Evolutionary conservation across 2,113 vertebrate genomes (phyloP).

Genomic region (Suncus etruscus): DNA sequence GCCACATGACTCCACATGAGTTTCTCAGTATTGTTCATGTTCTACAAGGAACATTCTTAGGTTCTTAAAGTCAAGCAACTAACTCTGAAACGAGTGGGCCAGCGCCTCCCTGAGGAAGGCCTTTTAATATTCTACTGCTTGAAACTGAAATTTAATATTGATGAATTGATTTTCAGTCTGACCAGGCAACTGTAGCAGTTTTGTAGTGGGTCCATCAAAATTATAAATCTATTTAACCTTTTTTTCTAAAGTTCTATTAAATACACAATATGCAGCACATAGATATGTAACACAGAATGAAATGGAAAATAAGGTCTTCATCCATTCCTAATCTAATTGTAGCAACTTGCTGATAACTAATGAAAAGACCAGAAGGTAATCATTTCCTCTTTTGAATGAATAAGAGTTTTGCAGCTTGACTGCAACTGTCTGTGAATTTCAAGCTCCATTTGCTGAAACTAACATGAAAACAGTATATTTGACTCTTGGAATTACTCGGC

Average conservation of each 20-base stretch:
- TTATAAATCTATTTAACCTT: slow-evolving; percentile 78
- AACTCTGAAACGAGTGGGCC: neutral
- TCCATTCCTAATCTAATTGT: slow-evolving; percentile 78
- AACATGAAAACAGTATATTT: slow-evolving; percentile 65
- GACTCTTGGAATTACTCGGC: slow-evolving; percentile 54
- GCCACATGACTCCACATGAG: neutral
- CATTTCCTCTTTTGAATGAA: slow-evolving; percentile 73
- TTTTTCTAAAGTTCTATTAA: slow-evolving; percentile 76
- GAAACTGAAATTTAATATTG: slow-evolving; percentile 34
- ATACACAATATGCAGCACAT: slow-evolving; percentile 50
- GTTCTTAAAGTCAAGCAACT: neutral
- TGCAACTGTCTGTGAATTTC: slow-evolving; percentile 73
- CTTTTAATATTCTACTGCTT: neutral
- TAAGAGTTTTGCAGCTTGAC: slow-evolving; percentile 65
- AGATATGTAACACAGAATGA: slow-evolving; percentile 67
- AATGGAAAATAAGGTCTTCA: slow-evolving; percentile 78
- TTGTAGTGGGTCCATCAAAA: slow-evolving; percentile 67
- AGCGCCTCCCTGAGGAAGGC: neutral
- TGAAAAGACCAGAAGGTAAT: slow-evolving; percentile 79
- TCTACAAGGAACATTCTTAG: neutral
- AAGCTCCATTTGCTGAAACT: slow-evolving; percentile 78
- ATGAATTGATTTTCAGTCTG: slow-evolving; percentile 69
- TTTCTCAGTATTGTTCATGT: neutral
- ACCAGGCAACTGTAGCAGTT: slow-evolving; percentile 51
- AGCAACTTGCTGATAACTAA: slow-evolving; percentile 79